A percentile compares a stretch with the other conserved stretches of the same genome.
Conservation (phyloP, 2,888 invertebrate species). For the Drosophila nr. perissopoda region DNA sequence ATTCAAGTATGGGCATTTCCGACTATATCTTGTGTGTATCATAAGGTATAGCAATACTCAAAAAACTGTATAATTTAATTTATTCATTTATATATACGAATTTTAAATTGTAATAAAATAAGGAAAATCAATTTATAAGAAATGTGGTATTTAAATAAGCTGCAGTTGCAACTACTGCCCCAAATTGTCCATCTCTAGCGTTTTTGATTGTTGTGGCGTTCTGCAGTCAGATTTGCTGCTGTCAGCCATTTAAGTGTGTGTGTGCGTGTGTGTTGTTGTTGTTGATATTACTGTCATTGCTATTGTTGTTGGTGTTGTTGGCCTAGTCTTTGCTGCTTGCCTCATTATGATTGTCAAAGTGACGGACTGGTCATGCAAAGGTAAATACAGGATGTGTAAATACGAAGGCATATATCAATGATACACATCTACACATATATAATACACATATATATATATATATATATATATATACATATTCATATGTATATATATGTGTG, state of each 20-base stretch:
- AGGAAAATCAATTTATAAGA: not conserved
- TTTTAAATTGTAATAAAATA: not conserved
- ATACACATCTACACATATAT: conserved; percentile 16
- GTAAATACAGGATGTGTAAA: conserved; percentile 78
- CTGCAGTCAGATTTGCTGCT: conserved; percentile 74
- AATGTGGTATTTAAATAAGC: not conserved
- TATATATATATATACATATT: not conserved
- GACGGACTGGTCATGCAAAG: conserved; percentile 80
- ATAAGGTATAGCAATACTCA: not conserved
- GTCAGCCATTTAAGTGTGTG: conserved; percentile 68
- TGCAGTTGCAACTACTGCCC: not conserved
- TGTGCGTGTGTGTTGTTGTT: conserved; percentile 7
- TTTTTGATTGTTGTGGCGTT: conserved; percentile 44
- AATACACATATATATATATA: not conserved
- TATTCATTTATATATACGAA: not conserved
- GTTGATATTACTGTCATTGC: not conserved
- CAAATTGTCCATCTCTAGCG: conserved; percentile 60
- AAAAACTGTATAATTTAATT: not conserved
- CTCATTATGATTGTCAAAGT: conserved; percentile 80
- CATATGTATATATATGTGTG: conserved; percentile 33
- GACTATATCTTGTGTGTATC: not conserved
- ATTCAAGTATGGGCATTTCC: not conserved
- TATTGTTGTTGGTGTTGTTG: conserved; percentile 14
- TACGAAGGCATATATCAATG: conserved; percentile 64
- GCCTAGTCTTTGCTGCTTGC: conserved; percentile 56